Percentiles rank a stretch among this genome's conserved stretches.
Evolutionary conservation across 2,113 vertebrate genomes (phyloP).

Genomic region (Morone chrysops): DNA sequence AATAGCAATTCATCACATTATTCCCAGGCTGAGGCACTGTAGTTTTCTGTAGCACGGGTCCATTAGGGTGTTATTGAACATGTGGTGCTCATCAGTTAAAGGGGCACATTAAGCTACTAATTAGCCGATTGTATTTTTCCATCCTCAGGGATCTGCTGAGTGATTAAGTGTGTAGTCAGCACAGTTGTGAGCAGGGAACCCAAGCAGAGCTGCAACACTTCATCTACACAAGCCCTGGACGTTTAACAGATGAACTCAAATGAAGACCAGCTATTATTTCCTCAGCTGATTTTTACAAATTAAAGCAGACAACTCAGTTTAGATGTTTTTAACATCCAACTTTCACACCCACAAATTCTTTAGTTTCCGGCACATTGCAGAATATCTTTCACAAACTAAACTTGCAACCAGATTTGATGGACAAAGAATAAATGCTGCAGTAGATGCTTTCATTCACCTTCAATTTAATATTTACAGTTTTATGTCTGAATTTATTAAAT

Average conservation of each 20-base stretch:
- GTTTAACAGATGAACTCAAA: background rate
- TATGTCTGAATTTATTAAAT: no score
- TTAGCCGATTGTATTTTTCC: conserved; percentile 54
- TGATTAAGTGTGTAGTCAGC: conserved; percentile 40
- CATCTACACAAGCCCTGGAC: background rate
- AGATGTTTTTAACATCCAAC: no score
- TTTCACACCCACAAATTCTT: background rate
- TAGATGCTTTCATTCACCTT: background rate
- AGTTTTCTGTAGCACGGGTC: background rate
- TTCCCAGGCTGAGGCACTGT: background rate
- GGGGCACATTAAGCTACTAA: conserved; percentile 64
- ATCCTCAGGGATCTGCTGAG: conserved; percentile 36
- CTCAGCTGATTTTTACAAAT: no score
- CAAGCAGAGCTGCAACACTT: conserved; percentile 6
- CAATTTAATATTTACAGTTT: background rate
- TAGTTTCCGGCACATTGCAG: background rate
- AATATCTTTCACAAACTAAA: background rate
- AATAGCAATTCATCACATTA: conserved; percentile 27
- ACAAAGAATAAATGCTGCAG: background rate
- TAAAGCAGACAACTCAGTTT: no score
- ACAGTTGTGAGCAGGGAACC: conserved; percentile 13
- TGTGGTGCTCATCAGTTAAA: conserved; percentile 52
- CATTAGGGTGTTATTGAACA: conserved; percentile 54
- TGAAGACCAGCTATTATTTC: background rate
- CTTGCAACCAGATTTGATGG: background rate